Percentiles rank a stretch among this genome's conserved stretches.
phyloP scores from a whole-genome alignment of 1,140 invertebrate species.

The Bilobella aurantiaca region DNA sequence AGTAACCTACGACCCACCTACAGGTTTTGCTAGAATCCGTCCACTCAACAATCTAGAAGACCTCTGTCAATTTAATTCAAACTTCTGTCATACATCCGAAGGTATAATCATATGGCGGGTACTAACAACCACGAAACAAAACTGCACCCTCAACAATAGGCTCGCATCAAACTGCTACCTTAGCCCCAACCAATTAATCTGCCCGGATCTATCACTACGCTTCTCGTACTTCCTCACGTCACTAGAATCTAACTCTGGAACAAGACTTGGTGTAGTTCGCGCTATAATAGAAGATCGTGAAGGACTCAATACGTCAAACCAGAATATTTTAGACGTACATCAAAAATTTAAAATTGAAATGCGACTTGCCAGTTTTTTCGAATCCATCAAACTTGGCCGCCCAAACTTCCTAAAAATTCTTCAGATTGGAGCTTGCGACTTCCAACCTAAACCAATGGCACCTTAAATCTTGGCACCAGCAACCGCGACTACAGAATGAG shows the following conservation, averaged over 20 bases:
- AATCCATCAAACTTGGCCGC: not conserved
- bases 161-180: not conserved
- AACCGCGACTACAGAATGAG: no score
- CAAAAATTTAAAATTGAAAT: not conserved
- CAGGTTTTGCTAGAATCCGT: not conserved
- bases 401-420: not conserved
- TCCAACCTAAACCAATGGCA: no score
- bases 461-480: no score
- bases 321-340: not conserved
- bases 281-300: not conserved
- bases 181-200: not conserved
- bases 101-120: not conserved
- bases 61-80: not conserved
- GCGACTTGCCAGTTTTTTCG: not conserved
- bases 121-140: not conserved
- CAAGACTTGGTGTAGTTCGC: not conserved
- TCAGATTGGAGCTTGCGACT: not conserved
- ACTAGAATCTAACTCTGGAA: not conserved
- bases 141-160: not conserved
- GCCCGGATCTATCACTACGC: not conserved
- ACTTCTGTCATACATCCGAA: not conserved
- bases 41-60: not conserved
- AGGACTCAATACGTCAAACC: not conserved
- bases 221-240: not conserved
- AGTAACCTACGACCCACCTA: not conserved